phyloP scores from a whole-genome alignment of 2,888 invertebrate genomes.

The Allophyes oxyacanthae region DNA sequence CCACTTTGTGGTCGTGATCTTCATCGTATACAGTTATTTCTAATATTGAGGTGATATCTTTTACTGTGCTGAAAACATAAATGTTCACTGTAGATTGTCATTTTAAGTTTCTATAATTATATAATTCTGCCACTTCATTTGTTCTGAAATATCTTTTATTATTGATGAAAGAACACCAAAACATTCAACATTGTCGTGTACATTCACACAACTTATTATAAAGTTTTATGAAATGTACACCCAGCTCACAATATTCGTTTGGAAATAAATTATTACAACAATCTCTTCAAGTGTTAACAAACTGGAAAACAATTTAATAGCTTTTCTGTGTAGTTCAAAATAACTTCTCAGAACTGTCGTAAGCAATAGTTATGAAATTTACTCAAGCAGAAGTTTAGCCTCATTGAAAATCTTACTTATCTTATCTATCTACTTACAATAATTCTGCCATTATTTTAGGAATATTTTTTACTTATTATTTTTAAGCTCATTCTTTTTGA shows the following conservation, averaged over 20 bases:
- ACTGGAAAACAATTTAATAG: conserved; percentile 4
- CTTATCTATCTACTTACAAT: too few species aligned
- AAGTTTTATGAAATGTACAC: conserved; percentile 1
- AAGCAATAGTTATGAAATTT: conserved; percentile 8
- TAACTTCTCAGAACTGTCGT: conserved; percentile 11
- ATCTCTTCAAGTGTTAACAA: conserved; percentile 6
- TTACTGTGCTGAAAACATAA: conserved; percentile 92
- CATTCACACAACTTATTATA: too few species aligned
- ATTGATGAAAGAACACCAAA: too few species aligned
- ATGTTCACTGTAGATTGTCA: too few species aligned
- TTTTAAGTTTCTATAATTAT: too few species aligned
- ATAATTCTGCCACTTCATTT: too few species aligned
- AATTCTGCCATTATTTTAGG: too few species aligned
- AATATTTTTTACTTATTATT: too few species aligned
- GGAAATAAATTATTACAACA: conserved; percentile 2
- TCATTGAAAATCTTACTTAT: background rate
- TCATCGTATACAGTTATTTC: conserved; percentile 99
- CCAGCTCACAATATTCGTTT: background rate
- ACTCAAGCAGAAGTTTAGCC: background rate
- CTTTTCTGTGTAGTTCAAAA: conserved; percentile 10
- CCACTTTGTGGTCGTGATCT: conserved; percentile 99
- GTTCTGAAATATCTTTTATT: too few species aligned
- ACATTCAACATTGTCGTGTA: too few species aligned
- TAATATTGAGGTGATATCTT: conserved; percentile 97
- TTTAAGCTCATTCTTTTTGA: too few species aligned